Conservation (phyloP, 2,113 vertebrate genomes). For the Xenopus borealis region DNA sequence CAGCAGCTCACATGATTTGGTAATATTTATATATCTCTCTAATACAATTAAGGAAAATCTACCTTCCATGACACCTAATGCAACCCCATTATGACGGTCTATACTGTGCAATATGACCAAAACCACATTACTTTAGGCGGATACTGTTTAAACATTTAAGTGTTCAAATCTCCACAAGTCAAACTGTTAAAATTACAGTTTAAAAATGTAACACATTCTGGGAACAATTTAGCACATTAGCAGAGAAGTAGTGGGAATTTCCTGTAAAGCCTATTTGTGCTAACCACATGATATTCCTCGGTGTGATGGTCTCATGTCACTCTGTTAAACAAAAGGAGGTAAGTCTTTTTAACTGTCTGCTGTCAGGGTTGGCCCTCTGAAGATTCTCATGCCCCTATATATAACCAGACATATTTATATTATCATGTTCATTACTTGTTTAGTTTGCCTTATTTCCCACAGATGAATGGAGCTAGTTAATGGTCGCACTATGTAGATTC, state of each 20-base stretch:
- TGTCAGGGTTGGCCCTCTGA: not conserved
- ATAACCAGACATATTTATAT: too few species aligned
- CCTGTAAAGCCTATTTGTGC: constrained; percentile 52
- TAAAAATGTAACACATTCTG: constrained; percentile 36
- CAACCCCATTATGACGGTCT: not conserved
- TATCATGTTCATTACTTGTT: too few species aligned
- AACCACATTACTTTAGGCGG: not conserved
- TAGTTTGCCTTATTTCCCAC: too few species aligned
- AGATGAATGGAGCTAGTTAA: too few species aligned
- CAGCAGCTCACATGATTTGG: too few species aligned
- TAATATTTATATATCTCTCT: too few species aligned
- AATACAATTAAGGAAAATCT: not conserved
- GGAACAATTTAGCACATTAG: constrained; percentile 38
- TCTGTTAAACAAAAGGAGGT: constrained; percentile 20
- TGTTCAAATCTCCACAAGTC: not conserved
- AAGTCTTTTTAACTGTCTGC: not conserved
- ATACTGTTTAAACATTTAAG: constrained; percentile 5
- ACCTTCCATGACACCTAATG: not conserved
- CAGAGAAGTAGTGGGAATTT: constrained; percentile 42
- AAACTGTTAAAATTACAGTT: constrained; percentile 26
- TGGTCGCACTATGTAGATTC: too few species aligned
- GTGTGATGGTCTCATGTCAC: constrained; percentile 30
- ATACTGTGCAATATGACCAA: not conserved
- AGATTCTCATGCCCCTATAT: too few species aligned
- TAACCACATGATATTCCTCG: constrained; percentile 47